Evolutionary conservation across 2,888 invertebrate genomes (phyloP), one percentile per base, ranked within the genome.

Genomic region (Keiferia lycopersicella): DNA sequence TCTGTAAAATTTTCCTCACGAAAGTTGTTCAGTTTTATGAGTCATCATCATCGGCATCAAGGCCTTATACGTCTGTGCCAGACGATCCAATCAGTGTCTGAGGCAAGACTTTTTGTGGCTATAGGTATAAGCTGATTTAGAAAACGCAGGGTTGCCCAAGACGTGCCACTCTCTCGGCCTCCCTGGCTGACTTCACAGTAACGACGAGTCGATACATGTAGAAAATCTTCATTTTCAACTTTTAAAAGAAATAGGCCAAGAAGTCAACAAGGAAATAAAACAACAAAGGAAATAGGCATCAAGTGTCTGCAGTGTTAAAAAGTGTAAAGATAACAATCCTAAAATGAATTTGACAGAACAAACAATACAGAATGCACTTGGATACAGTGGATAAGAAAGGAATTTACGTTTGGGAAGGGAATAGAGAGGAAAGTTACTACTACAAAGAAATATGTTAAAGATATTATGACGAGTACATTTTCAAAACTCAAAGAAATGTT

Each of bases 361-460:
- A 51, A 60, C 34, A 22, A 50, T 16, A 60, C 20, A 20, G 41
- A 60, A 60, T 39, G 41, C 41, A 60, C 20, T n/a, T 60, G 60
- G 60, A 11, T 60, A 45, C 60, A 60, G 41, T 60, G 45, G 60
- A 18, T 12, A 20, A 39, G 60, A 41, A 45, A 60, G 39, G 38
- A 11, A 45, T 45, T 16, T 51, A 59, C 62, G 39, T 62, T 60
- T 63, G 14, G 59, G 34, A 50, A 58, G 26, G 45, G 30, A 58
- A 30, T 16, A 16, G 45, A 45, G n/a, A 63, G 20, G 50, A 50
- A 34, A 34, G 50, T 26, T 58, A 22, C 45, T 57, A 56, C 41
- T 41, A 41, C 45, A 48, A 63, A 16, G 57, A 63, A 64, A 67
- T 63, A 48, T 64, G 64, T 63, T 63, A 60, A 60, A 60, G 60